A percentile compares a stretch with the other conserved stretches of the same genome.
Evolutionary conservation across 2,888 invertebrate genomes (phyloP).

Genomic region (Drosophila tripunctata): DNA sequence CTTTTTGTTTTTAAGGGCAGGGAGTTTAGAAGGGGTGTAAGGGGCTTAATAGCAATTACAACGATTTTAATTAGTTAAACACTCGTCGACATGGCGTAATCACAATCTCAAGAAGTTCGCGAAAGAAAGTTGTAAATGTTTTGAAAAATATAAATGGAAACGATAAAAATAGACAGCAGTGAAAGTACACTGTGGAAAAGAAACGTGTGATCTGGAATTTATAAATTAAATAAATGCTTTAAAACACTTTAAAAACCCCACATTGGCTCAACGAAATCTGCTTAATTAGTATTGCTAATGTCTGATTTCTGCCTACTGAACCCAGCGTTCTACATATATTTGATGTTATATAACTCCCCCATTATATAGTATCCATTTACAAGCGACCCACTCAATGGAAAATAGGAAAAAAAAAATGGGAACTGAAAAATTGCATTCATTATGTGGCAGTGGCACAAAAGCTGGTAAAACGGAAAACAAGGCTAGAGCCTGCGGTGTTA

Average conservation of each 20-base stretch:
- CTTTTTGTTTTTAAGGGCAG: not conserved
- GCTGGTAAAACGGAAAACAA: slow-evolving; percentile 56
- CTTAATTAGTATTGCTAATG: slow-evolving; percentile 21
- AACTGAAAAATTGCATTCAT: slow-evolving; percentile 82
- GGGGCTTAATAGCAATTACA: not conserved
- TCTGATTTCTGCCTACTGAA: slow-evolving; percentile 21
- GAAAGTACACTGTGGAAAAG: not conserved
- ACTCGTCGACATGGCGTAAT: slow-evolving; percentile 50
- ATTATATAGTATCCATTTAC: not conserved
- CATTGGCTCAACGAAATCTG: not conserved
- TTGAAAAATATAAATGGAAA: not conserved
- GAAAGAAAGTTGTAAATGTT: slow-evolving; percentile 3
- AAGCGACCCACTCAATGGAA: slow-evolving; percentile 54
- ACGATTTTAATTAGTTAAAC: slow-evolving; percentile 61
- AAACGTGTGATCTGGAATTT: not conserved
- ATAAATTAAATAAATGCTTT: not conserved
- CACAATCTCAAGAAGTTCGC: slow-evolving; percentile 10
- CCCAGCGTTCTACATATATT: not conserved
- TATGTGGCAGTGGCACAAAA: slow-evolving; percentile 72
- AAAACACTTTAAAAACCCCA: not conserved
- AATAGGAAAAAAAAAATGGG: slow-evolving; percentile 1
- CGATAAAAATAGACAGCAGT: not conserved
- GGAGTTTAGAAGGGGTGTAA: not conserved
- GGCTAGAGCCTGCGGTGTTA: slow-evolving; percentile 66
- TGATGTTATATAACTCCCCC: not conserved